Percentiles rank a stretch among this genome's conserved stretches.
These are phyloP conservation scores for Calonectris borealis DNA, from an alignment of 2,113 vertebrate species.

Conservation along the genomic window DNA sequence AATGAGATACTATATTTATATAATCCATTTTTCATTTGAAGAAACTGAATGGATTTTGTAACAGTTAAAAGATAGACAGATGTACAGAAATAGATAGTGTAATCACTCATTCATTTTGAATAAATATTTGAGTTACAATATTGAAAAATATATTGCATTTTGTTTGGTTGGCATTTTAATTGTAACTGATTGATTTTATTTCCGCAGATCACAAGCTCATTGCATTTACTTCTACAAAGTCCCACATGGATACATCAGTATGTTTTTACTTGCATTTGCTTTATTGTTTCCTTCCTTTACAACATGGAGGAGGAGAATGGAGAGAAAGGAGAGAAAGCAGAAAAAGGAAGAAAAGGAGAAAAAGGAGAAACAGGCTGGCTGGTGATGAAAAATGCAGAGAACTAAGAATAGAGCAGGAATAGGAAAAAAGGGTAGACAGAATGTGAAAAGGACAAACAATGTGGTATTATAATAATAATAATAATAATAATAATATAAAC, in stretches of 20 bases:
- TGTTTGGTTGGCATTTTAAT: background rate
- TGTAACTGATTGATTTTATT: background rate
- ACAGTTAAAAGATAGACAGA: background rate
- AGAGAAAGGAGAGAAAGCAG: background rate
- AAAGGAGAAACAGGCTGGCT: background rate
- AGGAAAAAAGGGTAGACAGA: background rate
- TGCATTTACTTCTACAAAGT: background rate
- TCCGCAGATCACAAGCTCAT: background rate
- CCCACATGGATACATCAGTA: background rate
- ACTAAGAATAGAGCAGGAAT: background rate
- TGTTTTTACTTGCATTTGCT: background rate
- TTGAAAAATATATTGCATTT: background rate
- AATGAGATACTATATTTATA: background rate
- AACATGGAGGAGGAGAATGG: background rate
- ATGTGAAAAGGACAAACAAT: background rate
- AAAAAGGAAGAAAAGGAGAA: background rate
- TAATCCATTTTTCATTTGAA: constrained; percentile 1
- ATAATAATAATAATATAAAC: background rate
- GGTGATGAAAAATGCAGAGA: background rate
- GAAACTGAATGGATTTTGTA: background rate
- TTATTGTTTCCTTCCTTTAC: background rate
- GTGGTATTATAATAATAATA: background rate
- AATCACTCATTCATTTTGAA: background rate
- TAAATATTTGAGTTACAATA: background rate
- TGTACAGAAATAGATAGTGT: background rate